Evolutionary conservation across 2,113 vertebrate species (phyloP).

Genomic region (Hemicordylus capensis): DNA sequence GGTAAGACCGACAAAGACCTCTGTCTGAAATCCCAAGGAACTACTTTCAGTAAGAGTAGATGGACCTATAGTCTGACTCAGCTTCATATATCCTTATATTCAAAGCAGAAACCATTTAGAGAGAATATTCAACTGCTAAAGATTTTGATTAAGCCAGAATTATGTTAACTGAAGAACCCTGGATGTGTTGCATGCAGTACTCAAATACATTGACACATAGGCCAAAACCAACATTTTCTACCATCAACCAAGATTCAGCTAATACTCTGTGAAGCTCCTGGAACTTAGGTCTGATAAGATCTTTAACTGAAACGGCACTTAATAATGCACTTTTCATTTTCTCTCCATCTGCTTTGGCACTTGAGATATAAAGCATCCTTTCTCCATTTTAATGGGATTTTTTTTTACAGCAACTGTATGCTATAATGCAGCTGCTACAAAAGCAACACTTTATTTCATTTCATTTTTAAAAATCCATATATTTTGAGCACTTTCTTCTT

Average conservation of each 20-base stretch:
- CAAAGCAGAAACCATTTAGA: not conserved
- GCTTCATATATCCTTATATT: not conserved
- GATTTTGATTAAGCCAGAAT: not conserved
- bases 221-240: not conserved
- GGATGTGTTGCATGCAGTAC: not conserved
- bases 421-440: not conserved
- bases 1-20: no score
- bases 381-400: not conserved
- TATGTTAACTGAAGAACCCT: not conserved
- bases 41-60: no score
- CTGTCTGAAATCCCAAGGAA: no score
- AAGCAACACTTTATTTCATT: not conserved
- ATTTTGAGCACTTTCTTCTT: not conserved
- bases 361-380: slow-evolving; percentile 15
- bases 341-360: not conserved
- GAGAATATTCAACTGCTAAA: not conserved
- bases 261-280: not conserved
- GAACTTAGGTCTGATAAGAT: not conserved
- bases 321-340: slow-evolving; percentile 5
- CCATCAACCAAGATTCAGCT: not conserved
- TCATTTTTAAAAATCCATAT: not conserved
- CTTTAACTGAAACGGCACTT: not conserved
- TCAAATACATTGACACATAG: not conserved
- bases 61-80: no score
- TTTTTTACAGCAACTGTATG: not conserved